A percentile compares a stretch with the other conserved stretches of the same genome.
Conservation (phyloP, 2,113 vertebrate genomes). For the Spea multiplicata region DNA sequence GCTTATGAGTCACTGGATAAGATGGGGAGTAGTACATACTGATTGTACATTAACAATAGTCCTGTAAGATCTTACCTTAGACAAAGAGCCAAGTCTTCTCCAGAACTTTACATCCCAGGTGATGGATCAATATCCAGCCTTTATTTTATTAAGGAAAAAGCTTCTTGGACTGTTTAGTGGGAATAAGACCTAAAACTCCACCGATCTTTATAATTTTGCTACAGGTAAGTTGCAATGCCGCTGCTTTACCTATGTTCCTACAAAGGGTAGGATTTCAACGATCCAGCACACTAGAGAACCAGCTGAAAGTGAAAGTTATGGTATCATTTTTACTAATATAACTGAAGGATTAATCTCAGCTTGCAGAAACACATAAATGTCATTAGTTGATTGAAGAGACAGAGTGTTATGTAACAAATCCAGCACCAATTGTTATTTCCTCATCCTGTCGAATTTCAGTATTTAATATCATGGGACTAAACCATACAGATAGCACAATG, state of each 20-base stretch:
- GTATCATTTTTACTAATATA: constrained; percentile 16
- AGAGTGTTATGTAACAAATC: constrained; percentile 31
- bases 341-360: constrained; percentile 31
- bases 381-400: constrained; percentile 45
- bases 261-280: background rate
- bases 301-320: constrained; percentile 26
- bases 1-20: constrained; percentile 7
- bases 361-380: constrained; percentile 24
- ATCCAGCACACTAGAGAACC: background rate
- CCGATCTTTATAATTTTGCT: background rate
- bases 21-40: background rate
- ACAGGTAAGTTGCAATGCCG: background rate
- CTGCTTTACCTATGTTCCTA: background rate
- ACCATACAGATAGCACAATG: background rate
- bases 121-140: background rate
- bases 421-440: constrained; percentile 22
- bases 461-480: background rate
- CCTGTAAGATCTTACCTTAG: constrained; percentile 24
- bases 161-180: background rate
- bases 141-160: background rate
- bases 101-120: constrained; percentile 1
- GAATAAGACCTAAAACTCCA: background rate
- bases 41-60: background rate
- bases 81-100: background rate
- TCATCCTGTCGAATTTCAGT: background rate